Conservation (phyloP, 2,797 vertebrate species). For the Threskiornis aethiopicus region DNA sequence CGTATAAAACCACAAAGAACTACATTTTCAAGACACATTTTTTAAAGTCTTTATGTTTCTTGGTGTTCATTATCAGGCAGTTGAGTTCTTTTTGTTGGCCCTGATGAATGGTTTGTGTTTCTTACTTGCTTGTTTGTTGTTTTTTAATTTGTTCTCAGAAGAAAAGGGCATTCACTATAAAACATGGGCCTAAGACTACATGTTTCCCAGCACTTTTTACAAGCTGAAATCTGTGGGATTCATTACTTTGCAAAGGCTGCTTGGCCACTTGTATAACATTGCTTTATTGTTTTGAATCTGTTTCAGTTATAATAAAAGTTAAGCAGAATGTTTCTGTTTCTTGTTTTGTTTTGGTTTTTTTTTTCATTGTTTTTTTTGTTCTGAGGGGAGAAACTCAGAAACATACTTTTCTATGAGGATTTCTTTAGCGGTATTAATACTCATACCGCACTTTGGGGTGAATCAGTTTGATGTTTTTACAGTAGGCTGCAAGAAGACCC, state of each 20-base stretch:
- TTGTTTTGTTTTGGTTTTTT: too few species aligned
- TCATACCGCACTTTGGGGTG: not conserved
- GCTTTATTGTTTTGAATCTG: not conserved
- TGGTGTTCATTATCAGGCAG: conserved; percentile 54
- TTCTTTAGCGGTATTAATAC: not conserved
- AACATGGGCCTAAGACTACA: conserved; percentile 39
- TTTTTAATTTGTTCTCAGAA: conserved; percentile 66
- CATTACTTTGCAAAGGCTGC: not conserved
- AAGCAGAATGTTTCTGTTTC: not conserved
- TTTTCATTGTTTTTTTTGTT: not conserved
- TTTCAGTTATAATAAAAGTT: not conserved
- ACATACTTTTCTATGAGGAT: not conserved
- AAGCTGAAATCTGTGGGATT: not conserved
- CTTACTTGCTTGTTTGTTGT: not conserved
- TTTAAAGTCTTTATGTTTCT: not conserved
- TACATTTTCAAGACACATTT: not conserved
- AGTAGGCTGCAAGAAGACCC: not conserved
- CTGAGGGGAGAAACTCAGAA: not conserved
- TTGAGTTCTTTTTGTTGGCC: conserved; percentile 59
- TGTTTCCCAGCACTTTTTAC: not conserved
- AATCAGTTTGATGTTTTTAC: not conserved
- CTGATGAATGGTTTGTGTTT: conserved; percentile 48
- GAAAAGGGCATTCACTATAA: conserved; percentile 70
- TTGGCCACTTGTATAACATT: not conserved
- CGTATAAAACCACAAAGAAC: not conserved